phyloP scores from a whole-genome alignment of 2,113 vertebrate genomes.

The Apodemus sylvaticus region DNA sequence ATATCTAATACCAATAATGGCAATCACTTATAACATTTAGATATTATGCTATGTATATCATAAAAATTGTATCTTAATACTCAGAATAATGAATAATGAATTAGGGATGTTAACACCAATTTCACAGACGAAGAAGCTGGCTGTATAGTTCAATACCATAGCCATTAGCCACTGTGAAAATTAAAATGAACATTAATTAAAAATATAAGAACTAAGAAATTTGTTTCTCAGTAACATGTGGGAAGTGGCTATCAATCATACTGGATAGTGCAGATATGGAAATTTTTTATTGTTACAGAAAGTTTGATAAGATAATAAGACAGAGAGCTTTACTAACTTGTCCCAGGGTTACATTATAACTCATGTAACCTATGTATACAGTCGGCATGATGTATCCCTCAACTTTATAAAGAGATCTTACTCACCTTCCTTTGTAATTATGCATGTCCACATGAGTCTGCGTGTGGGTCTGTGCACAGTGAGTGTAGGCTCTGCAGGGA shows the following conservation, averaged over 20 bases:
- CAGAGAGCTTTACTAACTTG: background rate
- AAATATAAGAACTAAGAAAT: conserved; percentile 27
- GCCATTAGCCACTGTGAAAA: background rate
- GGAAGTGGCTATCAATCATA: background rate
- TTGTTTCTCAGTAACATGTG: background rate
- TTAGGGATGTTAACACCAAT: background rate
- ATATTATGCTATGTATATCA: background rate
- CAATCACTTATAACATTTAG: background rate
- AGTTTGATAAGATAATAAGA: background rate
- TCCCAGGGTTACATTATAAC: background rate
- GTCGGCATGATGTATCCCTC: background rate
- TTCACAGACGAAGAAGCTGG: background rate
- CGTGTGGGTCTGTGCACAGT: background rate
- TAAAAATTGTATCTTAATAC: background rate
- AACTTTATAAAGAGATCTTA: background rate
- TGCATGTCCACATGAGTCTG: background rate
- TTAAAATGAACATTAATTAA: conserved; percentile 24
- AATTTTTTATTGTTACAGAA: conserved; percentile 20
- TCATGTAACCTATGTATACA: background rate
- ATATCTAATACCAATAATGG: conserved; percentile 69
- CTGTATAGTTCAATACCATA: background rate
- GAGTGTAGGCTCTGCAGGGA: background rate
- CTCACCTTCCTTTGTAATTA: background rate
- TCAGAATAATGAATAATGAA: background rate
- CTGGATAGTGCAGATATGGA: background rate